Percentiles rank a stretch among this genome's conserved stretches.
Conservation (phyloP, 1,140 invertebrate species). For the Scaptodrosophila lebanonensis region DNA sequence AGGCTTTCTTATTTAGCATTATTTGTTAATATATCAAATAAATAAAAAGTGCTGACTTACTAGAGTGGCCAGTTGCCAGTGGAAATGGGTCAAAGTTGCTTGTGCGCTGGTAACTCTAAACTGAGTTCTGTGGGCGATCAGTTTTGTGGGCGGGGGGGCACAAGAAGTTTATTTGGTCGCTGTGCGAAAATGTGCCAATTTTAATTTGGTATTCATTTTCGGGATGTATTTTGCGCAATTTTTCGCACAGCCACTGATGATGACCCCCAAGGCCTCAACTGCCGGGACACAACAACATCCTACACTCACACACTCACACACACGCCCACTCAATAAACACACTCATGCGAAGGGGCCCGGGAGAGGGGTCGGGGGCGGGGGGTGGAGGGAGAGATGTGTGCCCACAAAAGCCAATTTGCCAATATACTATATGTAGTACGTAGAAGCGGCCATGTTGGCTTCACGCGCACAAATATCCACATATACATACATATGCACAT, state of each 20-base stretch:
- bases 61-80: no score
- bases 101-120: no score
- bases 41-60: no score
- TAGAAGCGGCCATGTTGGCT: background rate
- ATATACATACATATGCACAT: background rate
- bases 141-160: background rate
- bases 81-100: no score
- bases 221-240: constrained; percentile 40
- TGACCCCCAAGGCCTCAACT: no score
- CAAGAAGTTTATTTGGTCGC: background rate
- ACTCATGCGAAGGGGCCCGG: no score
- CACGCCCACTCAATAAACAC: background rate
- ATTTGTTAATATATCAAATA: no score
- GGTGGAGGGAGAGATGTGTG: no score
- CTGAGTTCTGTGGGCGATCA: background rate
- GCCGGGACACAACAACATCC: constrained; percentile 27
- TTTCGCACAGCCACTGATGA: constrained; percentile 24
- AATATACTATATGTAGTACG: no score
- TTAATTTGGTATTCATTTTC: constrained; percentile 46
- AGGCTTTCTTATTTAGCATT: no score
- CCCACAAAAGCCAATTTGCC: constrained; percentile 50
- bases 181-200: constrained; percentile 49
- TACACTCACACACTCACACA: constrained; percentile 4
- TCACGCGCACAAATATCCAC: constrained; percentile 10
- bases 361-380: no score